A percentile compares a stretch with the other conserved stretches of the same genome.
Evolutionary conservation across 2,113 vertebrate species (phyloP).

Genomic region (Salvelinus sp.): DNA sequence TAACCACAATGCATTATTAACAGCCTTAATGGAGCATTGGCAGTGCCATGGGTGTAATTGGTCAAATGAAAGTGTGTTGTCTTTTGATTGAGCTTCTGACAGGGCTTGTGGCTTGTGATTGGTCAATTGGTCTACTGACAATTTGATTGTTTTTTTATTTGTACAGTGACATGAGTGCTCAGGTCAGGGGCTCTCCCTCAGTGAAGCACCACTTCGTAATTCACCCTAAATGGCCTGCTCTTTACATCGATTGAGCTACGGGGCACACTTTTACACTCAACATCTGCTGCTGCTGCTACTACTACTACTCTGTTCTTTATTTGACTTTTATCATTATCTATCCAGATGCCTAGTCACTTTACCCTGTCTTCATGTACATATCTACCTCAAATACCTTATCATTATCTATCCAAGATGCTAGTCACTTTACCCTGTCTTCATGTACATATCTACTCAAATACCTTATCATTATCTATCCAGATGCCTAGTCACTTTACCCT

Average conservation of each 20-base stretch:
- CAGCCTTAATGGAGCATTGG: neutral
- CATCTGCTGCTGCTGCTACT: too few relatives aligned
- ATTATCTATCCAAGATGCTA: too few relatives aligned
- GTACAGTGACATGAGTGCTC: neutral
- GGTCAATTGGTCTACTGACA: slow-evolving; percentile 12
- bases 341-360: too few relatives aligned
- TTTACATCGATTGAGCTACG: slow-evolving; percentile 14
- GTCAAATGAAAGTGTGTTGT: neutral
- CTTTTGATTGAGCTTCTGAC: too few relatives aligned
- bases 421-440: too few relatives aligned
- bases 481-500: too few relatives aligned
- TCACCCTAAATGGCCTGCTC: slow-evolving; percentile 22
- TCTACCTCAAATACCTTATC: too few relatives aligned
- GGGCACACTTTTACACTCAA: neutral
- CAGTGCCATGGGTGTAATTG: neutral
- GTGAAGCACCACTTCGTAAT: neutral
- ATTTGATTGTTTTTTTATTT: slow-evolving; percentile 3
- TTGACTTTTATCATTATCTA: too few relatives aligned
- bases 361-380: too few relatives aligned
- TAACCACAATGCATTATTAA: neutral
- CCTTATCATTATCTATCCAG: too few relatives aligned
- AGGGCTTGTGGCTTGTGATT: slow-evolving; percentile 10
- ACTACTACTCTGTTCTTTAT: too few relatives aligned
- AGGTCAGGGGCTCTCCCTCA: slow-evolving; percentile 1
- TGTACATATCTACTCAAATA: too few relatives aligned